phyloP scores from a whole-genome alignment of 2,888 invertebrate species.

The Chrysolina haemoptera region DNA sequence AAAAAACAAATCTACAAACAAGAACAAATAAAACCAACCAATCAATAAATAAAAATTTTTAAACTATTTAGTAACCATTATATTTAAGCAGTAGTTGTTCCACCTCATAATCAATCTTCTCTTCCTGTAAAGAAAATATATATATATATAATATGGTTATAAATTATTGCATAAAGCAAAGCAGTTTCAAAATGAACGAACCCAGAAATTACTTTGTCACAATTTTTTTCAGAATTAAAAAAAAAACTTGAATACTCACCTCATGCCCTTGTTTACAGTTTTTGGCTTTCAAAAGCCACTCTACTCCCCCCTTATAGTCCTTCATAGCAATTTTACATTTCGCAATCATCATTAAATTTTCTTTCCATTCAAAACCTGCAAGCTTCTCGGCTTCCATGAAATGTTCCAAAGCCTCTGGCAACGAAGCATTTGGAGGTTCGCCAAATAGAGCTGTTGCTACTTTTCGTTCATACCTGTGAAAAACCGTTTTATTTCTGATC shows the following conservation, averaged over 20 bases:
- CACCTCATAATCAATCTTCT: conserved; percentile 62
- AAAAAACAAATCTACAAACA: neutral
- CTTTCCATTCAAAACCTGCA: conserved; percentile 72
- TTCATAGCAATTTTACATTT: conserved; percentile 73
- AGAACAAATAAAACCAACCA: conserved; percentile 25
- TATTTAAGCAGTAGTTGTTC: conserved; percentile 61
- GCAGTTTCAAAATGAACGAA: no score
- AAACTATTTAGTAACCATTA: conserved; percentile 61
- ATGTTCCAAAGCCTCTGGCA: conserved; percentile 75
- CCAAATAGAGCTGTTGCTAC: conserved; percentile 77
- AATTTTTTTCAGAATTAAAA: neutral
- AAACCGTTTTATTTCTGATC: neutral
- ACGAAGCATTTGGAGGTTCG: conserved; percentile 75
- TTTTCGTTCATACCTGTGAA: conserved; percentile 77
- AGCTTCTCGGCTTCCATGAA: conserved; percentile 73
- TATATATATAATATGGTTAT: no score
- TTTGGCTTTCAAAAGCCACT: conserved; percentile 69
- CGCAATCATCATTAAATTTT: conserved; percentile 73
- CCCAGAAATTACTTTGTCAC: no score
- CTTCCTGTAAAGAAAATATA: conserved; percentile 59
- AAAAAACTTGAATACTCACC: conserved; percentile 48
- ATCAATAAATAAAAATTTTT: conserved; percentile 28
- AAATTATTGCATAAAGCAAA: no score
- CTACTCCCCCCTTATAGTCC: conserved; percentile 70
- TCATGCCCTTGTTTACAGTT: conserved; percentile 47